Evolutionary conservation across 2,888 invertebrate species (phyloP).

Genomic region (Cantharis nigra): DNA sequence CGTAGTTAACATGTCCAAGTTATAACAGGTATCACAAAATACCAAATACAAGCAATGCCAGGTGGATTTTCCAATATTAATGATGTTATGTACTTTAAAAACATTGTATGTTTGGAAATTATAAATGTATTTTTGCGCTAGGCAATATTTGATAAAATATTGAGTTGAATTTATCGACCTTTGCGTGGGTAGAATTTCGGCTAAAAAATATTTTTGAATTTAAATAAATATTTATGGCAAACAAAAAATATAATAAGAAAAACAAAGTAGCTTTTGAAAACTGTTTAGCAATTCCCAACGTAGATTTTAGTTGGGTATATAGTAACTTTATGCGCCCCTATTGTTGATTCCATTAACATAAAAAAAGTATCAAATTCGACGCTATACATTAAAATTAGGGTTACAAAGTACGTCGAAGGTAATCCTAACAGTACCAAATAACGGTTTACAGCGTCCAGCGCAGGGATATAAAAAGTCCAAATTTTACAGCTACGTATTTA

Average conservation of each 20-base stretch:
- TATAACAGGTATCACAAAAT: not conserved
- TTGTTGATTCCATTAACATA: not conserved
- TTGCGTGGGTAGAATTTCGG: not conserved
- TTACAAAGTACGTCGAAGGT: not conserved
- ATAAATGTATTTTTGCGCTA: no score
- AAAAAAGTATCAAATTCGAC: not conserved
- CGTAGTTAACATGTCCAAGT: not conserved
- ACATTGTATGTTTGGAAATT: not conserved
- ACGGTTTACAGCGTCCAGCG: not conserved
- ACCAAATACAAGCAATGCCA: not conserved
- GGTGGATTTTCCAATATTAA: not conserved
- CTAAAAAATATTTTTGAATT: not conserved
- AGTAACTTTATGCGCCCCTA: not conserved
- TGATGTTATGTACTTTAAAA: no score
- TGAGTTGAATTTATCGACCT: not conserved
- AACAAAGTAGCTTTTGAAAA: not conserved
- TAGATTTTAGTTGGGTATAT: not conserved
- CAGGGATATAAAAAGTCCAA: not conserved
- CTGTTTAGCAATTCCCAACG: not conserved
- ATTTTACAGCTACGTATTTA: constrained; percentile 1
- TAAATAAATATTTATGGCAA: not conserved
- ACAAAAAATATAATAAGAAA: not conserved
- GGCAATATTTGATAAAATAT: no score
- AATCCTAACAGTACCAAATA: not conserved
- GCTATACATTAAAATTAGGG: not conserved